Conservation (phyloP, 1,140 invertebrate species). For the Thrips palmi region DNA sequence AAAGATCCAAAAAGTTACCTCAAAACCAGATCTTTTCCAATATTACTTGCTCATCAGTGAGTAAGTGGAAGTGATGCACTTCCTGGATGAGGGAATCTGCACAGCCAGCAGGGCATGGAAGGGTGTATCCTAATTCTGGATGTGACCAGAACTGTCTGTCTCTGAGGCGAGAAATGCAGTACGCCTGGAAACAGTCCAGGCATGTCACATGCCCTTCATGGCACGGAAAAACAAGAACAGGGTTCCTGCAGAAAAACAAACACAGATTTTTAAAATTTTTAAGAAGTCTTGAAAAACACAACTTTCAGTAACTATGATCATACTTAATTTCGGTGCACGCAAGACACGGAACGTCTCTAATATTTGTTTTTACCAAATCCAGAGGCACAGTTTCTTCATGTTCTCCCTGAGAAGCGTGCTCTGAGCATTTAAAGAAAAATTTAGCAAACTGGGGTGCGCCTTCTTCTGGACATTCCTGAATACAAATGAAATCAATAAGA, state of each 20-base stretch:
- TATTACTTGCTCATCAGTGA: slow-evolving; percentile 42
- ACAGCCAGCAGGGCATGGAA: slow-evolving; percentile 68
- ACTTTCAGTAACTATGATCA: too few species aligned
- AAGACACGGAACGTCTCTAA: slow-evolving; percentile 53
- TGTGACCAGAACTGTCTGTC: slow-evolving; percentile 58
- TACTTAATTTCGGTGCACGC: slow-evolving; percentile 58
- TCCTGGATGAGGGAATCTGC: slow-evolving; percentile 59
- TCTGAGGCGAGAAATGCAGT: slow-evolving; percentile 45
- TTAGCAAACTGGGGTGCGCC: too few species aligned
- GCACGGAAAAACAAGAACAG: slow-evolving; percentile 70
- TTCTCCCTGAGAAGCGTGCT: slow-evolving; percentile 51
- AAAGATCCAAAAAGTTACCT: too few species aligned
- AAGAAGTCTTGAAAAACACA: too few species aligned
- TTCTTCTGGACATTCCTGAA: too few species aligned
- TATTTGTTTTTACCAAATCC: slow-evolving; percentile 57
- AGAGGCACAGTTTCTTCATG: slow-evolving; percentile 51
- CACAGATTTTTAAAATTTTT: slow-evolving; percentile 9
- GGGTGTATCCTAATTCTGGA: slow-evolving; percentile 53
- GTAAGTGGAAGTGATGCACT: slow-evolving; percentile 65
- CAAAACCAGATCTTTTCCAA: too few species aligned
- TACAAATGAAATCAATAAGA: too few species aligned
- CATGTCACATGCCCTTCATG: slow-evolving; percentile 60
- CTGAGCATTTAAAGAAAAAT: slow-evolving; percentile 77
- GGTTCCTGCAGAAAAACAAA: slow-evolving; percentile 35
- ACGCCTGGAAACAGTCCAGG: slow-evolving; percentile 64